Percentiles rank a stretch among this genome's conserved stretches.
Conservation (phyloP, 2,113 vertebrate genomes). For the Pluvianellus socialis region DNA sequence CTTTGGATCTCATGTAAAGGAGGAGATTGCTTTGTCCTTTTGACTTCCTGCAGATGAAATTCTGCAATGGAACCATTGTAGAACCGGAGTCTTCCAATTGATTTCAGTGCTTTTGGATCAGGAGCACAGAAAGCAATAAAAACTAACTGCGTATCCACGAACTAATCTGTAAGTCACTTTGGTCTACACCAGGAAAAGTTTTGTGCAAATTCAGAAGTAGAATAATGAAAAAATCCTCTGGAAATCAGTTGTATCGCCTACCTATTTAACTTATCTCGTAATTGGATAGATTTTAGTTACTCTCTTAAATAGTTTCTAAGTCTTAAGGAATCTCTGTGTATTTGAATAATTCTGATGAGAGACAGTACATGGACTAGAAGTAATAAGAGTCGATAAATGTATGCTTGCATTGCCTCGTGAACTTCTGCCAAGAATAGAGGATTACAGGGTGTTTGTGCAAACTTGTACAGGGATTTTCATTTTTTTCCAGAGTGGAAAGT, state of each 20-base stretch:
- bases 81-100: not conserved
- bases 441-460: not conserved
- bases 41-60: not conserved
- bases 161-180: not conserved
- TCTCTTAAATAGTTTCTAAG: not conserved
- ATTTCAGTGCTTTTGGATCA: not conserved
- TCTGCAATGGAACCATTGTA: not conserved
- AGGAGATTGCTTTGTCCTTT: not conserved
- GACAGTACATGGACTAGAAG: fast-evolving
- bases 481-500: not conserved
- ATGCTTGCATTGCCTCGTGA: not conserved
- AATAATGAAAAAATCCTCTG: not conserved
- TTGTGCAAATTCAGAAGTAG: not conserved
- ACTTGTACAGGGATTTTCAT: not conserved
- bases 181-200: not conserved
- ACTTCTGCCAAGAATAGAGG: not conserved
- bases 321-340: not conserved
- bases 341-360: not conserved
- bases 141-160: not conserved
- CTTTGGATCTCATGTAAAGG: not conserved
- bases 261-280: not conserved
- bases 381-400: not conserved
- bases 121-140: not conserved
- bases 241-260: fast-evolving
- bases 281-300: not conserved